Percentiles rank a stretch among this genome's conserved stretches.
Evolutionary conservation across 2,888 invertebrate genomes (phyloP).

Genomic region (Cerceris ruficornis): DNA sequence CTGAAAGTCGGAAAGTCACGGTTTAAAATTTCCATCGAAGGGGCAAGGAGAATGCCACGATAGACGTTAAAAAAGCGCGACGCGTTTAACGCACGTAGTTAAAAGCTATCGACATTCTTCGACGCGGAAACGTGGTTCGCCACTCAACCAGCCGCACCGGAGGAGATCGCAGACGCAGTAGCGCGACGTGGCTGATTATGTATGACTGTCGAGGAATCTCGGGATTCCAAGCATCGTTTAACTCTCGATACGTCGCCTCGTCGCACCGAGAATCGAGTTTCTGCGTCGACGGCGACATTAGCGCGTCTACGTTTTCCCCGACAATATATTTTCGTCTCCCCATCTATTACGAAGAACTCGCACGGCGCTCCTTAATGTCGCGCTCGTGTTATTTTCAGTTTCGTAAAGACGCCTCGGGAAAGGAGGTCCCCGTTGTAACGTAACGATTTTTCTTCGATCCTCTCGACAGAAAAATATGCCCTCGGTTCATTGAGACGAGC

Average conservation of each 20-base stretch:
- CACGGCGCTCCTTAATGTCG: conserved; percentile 25
- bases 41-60: background rate
- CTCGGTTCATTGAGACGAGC: conserved; percentile 26
- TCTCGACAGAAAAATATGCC: conserved; percentile 8
- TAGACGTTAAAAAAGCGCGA: background rate
- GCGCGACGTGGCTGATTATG: conserved; percentile 51
- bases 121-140: conserved; percentile 55
- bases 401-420: conserved; percentile 19
- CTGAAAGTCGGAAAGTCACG: no score
- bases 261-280: conserved; percentile 48
- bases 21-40: no score
- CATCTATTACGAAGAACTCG: conserved; percentile 45
- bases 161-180: conserved; percentile 40
- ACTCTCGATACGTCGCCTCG: conserved; percentile 53
- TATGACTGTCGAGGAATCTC: conserved; percentile 49
- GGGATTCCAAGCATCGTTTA: conserved; percentile 52
- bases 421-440: background rate
- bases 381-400: conserved; percentile 47
- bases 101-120: conserved; percentile 58
- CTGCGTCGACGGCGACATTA: conserved; percentile 55
- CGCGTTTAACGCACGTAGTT: conserved; percentile 36
- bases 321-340: conserved; percentile 52
- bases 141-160: conserved; percentile 27
- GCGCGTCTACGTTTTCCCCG: conserved; percentile 45
- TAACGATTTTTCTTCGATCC: conserved; percentile 24